phyloP scores from a whole-genome alignment of 2,113 vertebrate species.

The Chaetops frenatus region DNA sequence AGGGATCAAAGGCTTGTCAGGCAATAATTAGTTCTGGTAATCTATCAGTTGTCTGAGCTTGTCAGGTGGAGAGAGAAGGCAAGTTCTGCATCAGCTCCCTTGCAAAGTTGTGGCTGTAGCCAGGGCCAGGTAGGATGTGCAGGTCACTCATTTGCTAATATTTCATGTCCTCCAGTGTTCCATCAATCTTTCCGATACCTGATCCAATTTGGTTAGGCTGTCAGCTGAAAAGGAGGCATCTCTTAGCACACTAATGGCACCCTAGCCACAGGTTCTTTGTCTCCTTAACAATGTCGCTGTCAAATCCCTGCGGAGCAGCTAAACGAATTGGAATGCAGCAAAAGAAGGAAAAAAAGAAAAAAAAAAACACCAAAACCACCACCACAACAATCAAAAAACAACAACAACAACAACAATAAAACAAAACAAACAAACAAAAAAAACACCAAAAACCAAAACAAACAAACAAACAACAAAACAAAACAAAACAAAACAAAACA shows the following conservation, averaged over 20 bases:
- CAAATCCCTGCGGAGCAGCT: background rate
- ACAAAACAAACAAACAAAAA: too few species aligned
- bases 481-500: too few species aligned
- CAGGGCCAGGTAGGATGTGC: background rate
- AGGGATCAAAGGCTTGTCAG: conserved; percentile 29
- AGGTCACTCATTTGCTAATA: background rate
- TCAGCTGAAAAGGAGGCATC: background rate
- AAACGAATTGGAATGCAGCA: background rate
- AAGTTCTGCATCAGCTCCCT: conserved; percentile 24
- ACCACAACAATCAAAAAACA: too few species aligned
- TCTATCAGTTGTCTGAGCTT: conserved; percentile 29
- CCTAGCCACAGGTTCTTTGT: background rate
- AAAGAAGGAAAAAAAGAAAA: background rate
- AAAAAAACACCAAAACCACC: too few species aligned
- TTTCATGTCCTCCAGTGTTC: background rate
- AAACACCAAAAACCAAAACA: too few species aligned
- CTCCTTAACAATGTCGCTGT: background rate
- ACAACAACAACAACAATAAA: too few species aligned
- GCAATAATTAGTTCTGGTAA: conserved; percentile 16
- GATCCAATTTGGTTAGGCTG: background rate
- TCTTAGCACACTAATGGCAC: background rate
- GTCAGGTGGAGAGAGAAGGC: conserved; percentile 23
- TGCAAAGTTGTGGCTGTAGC: background rate
- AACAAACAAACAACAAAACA: too few species aligned
- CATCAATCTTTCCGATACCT: background rate